phyloP scores from a whole-genome alignment of 2,888 invertebrate genomes.

The Zonitis immaculata region DNA sequence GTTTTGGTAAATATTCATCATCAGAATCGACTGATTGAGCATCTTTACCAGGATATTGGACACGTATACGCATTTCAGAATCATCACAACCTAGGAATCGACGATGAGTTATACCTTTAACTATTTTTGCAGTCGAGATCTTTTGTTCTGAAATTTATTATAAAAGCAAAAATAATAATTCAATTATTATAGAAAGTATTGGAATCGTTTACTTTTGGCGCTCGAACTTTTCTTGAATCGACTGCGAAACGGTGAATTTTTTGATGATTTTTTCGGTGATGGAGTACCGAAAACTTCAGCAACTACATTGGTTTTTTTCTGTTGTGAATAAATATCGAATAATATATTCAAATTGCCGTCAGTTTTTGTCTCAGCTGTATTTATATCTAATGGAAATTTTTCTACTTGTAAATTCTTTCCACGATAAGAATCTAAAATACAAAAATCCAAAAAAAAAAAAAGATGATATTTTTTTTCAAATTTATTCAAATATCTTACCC shows the following conservation, averaged over 20 bases:
- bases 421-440: slow-evolving; percentile 52
- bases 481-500: slow-evolving; percentile 54
- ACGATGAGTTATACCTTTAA: slow-evolving; percentile 48
- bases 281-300: slow-evolving; percentile 51
- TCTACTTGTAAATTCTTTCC: slow-evolving; percentile 66
- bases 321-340: slow-evolving; percentile 53
- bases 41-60: slow-evolving; percentile 53
- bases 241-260: slow-evolving; percentile 17
- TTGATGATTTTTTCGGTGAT: slow-evolving; percentile 46
- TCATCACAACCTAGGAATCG: slow-evolving; percentile 49
- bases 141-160: slow-evolving; percentile 17
- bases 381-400: slow-evolving; percentile 74
- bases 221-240: background rate
- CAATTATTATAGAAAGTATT: background rate
- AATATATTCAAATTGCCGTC: slow-evolving; percentile 69
- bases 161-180: slow-evolving; percentile 2
- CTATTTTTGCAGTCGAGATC: slow-evolving; percentile 22
- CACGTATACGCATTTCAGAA: slow-evolving; percentile 61
- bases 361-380: slow-evolving; percentile 66
- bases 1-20: slow-evolving; percentile 29
- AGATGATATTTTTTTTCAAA: background rate
- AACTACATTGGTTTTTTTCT: slow-evolving; percentile 52
- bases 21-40: slow-evolving; percentile 20
- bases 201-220: slow-evolving; percentile 16
- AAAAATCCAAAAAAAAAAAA: slow-evolving; percentile 9